Evolutionary conservation across 2,888 invertebrate genomes (phyloP).

Genomic region (Pandemis corylana): DNA sequence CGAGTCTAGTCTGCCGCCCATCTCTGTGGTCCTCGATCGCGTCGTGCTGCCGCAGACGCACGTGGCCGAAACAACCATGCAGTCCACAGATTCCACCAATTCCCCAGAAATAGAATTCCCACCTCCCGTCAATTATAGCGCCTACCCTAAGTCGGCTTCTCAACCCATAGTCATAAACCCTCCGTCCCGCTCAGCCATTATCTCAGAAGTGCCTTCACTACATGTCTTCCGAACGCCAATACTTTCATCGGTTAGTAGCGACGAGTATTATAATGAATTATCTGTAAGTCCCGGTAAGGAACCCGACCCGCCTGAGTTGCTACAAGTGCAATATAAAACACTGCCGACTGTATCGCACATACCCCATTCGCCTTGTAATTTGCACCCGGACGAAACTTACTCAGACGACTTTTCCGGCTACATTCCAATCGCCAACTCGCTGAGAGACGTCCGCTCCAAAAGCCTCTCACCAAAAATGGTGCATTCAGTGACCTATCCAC

Average conservation of each 20-base stretch:
- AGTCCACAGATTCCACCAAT: constrained; percentile 74
- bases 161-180: constrained; percentile 43
- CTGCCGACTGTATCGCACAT: constrained; percentile 79
- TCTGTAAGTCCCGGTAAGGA: constrained; percentile 71
- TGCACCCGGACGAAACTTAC: constrained; percentile 74
- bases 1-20: constrained; percentile 65
- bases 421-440: constrained; percentile 63
- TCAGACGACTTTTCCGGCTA: constrained; percentile 57
- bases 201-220: constrained; percentile 71
- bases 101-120: constrained; percentile 75
- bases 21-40: constrained; percentile 73
- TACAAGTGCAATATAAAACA: constrained; percentile 77
- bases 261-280: constrained; percentile 67
- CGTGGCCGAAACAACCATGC: constrained; percentile 78
- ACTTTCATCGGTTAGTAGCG: constrained; percentile 57
- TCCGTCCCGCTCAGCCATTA: constrained; percentile 58
- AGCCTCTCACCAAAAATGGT: constrained; percentile 68
- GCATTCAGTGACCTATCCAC: constrained; percentile 79
- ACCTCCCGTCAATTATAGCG: constrained; percentile 79
- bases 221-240: constrained; percentile 70
- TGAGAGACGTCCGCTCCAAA: constrained; percentile 69
- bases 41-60: constrained; percentile 72
- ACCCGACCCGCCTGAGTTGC: constrained; percentile 70
- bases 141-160: constrained; percentile 63
- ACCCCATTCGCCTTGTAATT: constrained; percentile 77